These are phyloP conservation scores for Oreochromis grahami DNA, from an alignment of 2,797 vertebrate species.

Conservation along the genomic window DNA sequence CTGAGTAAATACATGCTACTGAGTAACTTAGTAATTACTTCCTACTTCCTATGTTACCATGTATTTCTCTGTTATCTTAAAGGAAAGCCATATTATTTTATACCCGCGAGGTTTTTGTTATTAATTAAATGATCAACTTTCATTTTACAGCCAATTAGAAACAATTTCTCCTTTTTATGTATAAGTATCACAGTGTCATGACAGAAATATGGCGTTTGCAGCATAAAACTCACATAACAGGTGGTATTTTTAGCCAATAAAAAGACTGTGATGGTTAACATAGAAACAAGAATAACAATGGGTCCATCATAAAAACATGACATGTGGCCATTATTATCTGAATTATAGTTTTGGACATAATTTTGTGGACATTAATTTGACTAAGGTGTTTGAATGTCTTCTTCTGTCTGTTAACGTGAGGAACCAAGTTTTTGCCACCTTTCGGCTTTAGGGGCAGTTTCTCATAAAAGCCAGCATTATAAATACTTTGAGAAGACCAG, in stretches of 20 bases:
- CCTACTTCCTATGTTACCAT: neutral
- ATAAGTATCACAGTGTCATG: neutral
- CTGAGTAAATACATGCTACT: neutral
- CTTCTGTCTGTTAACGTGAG: slow-evolving; percentile 3
- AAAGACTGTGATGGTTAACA: neutral
- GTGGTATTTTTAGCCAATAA: neutral
- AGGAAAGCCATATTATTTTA: neutral
- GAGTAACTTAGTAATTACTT: neutral
- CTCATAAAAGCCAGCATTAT: slow-evolving; percentile 36
- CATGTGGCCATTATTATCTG: neutral
- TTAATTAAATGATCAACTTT: neutral
- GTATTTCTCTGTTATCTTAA: neutral
- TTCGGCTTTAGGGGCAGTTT: slow-evolving; percentile 21
- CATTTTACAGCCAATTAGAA: neutral
- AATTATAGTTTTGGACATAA: neutral
- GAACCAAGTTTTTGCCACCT: slow-evolving; percentile 32
- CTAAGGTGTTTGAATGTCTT: neutral
- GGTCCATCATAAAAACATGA: neutral
- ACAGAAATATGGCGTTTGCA: neutral
- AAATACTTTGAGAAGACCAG: slow-evolving; percentile 36
- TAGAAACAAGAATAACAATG: neutral
- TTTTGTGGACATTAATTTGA: neutral
- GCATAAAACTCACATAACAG: neutral
- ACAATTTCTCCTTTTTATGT: neutral
- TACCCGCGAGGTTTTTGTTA: neutral